phyloP scores from a whole-genome alignment of 2,888 invertebrate species.

The Pandemis heparana region DNA sequence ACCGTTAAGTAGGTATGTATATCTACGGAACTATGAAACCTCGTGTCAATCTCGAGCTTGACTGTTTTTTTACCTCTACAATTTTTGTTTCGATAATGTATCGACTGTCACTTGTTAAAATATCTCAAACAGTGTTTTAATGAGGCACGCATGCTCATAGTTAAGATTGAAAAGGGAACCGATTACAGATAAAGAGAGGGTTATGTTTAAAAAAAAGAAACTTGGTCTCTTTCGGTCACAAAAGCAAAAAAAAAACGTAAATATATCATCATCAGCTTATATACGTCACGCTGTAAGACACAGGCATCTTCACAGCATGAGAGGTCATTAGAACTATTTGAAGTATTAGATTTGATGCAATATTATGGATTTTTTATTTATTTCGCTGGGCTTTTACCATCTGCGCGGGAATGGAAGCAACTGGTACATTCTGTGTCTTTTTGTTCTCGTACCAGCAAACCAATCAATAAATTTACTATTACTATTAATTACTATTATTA shows the following conservation, averaged over 20 bases:
- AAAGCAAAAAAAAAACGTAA: background rate
- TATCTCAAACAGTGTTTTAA: constrained; percentile 45
- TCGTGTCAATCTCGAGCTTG: background rate
- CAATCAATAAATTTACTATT: too few species aligned
- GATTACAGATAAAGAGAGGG: background rate
- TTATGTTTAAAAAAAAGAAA: background rate
- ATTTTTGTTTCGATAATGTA: constrained; percentile 49
- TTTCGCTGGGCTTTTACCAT: too few species aligned
- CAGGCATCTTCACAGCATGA: too few species aligned
- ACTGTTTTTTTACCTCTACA: background rate
- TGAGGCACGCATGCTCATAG: constrained; percentile 31
- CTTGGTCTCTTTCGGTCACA: background rate
- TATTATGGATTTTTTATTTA: too few species aligned
- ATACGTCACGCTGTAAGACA: too few species aligned
- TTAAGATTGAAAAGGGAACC: background rate
- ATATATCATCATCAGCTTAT: too few species aligned
- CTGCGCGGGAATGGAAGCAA: too few species aligned
- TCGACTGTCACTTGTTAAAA: constrained; percentile 49
- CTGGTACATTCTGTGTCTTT: too few species aligned
- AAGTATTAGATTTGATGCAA: too few species aligned
- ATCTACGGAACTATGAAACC: background rate
- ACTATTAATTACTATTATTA: too few species aligned
- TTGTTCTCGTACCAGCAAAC: too few species aligned
- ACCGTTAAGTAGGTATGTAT: background rate
- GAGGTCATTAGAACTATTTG: too few species aligned